A percentile compares a stretch with the other conserved stretches of the same genome.
phyloP scores from a whole-genome alignment of 1,140 invertebrate genomes.

The Cydia amplana region DNA sequence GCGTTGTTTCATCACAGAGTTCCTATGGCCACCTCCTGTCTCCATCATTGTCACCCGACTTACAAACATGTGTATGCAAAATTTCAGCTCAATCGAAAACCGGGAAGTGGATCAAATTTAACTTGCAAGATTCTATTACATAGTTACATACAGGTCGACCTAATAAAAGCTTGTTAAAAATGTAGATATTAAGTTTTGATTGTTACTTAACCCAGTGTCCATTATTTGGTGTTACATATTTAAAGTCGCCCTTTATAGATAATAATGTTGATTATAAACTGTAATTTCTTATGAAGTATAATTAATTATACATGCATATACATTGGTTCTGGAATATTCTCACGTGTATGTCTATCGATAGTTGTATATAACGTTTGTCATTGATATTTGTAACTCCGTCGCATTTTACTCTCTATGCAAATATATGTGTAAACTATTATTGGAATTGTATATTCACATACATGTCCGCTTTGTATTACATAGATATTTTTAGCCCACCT shows the following conservation, averaged over 20 bases:
- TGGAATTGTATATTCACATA: conserved; percentile 55
- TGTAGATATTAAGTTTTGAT: not conserved
- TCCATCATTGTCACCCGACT: no score
- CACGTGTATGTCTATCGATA: conserved; percentile 14
- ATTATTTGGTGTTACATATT: not conserved
- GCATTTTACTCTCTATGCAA: conserved; percentile 47
- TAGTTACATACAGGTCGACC: no score
- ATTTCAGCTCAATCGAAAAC: no score
- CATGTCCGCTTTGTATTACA: conserved; percentile 61
- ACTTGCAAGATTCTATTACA: no score
- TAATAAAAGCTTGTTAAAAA: no score
- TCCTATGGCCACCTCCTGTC: no score
- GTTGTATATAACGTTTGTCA: conserved; percentile 17
- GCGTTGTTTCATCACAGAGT: no score
- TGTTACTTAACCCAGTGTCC: no score
- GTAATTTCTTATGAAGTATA: not conserved
- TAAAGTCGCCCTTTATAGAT: conserved; percentile 6
- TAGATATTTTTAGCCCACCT: conserved; percentile 58
- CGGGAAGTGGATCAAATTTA: no score
- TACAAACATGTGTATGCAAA: no score
- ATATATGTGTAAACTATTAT: conserved; percentile 36
- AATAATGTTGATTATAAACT: not conserved
- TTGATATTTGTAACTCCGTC: conserved; percentile 42
- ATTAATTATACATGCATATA: not conserved
- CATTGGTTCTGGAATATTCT: not conserved